Conservation (phyloP, 1,140 invertebrate genomes). For the Drosophila parabipectinata region DNA sequence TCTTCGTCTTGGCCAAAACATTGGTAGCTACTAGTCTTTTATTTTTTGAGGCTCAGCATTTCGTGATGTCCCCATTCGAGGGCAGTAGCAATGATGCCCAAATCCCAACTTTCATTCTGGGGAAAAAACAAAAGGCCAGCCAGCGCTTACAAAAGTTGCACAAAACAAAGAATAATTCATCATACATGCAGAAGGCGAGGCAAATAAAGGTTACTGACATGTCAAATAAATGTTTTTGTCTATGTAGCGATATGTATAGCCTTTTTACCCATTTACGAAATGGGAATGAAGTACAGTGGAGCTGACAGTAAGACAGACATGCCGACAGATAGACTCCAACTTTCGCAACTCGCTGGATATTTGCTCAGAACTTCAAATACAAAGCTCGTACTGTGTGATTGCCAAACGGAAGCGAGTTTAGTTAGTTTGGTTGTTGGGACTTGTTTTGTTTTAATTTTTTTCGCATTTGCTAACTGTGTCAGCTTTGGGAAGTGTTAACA, state of each 20-base stretch:
- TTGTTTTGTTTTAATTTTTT: slow-evolving; percentile 22
- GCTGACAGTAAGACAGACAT: slow-evolving; percentile 5
- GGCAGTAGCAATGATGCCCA: slow-evolving; percentile 29
- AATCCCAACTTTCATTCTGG: slow-evolving; percentile 36
- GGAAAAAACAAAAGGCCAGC: slow-evolving; percentile 29
- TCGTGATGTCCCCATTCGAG: slow-evolving; percentile 25
- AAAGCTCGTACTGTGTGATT: slow-evolving; percentile 42
- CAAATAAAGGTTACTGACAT: slow-evolving; percentile 48
- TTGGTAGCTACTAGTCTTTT: slow-evolving; percentile 5
- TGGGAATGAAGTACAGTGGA: slow-evolving; percentile 31
- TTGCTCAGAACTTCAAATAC: slow-evolving; percentile 38
- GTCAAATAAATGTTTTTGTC: slow-evolving; percentile 32
- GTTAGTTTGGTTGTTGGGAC: slow-evolving; percentile 18
- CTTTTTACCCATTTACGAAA: slow-evolving; percentile 46
- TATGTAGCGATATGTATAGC: slow-evolving; percentile 22
- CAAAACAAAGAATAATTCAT: slow-evolving; percentile 42
- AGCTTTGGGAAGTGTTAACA: slow-evolving; percentile 45
- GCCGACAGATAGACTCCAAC: slow-evolving; percentile 10
- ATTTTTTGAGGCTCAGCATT: not conserved
- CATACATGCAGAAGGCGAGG: slow-evolving; percentile 19
- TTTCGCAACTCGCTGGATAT: slow-evolving; percentile 17
- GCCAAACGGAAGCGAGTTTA: slow-evolving; percentile 44
- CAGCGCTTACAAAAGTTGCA: slow-evolving; percentile 37
- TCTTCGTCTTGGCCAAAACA: slow-evolving; percentile 16
- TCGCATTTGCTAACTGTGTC: slow-evolving; percentile 39